A percentile compares a stretch with the other conserved stretches of the same genome.
These are phyloP conservation scores for Physocephala rufipes DNA, from an alignment of 2,888 invertebrate species.

Conservation along the genomic window DNA sequence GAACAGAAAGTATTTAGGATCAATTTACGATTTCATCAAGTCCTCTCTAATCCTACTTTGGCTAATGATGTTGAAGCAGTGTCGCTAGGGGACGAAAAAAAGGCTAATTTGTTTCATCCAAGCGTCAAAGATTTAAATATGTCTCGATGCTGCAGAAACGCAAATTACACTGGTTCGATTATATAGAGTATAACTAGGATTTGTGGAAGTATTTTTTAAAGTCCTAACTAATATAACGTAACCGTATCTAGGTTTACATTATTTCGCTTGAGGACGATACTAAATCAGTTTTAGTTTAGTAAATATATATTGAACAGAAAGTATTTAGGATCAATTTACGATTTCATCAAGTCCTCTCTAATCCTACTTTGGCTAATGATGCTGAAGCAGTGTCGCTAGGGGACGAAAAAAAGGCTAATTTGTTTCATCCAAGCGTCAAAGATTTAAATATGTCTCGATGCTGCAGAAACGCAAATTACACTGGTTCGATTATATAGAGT, in stretches of 20 bases:
- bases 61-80: background rate
- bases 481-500: background rate
- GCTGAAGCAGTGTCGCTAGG: background rate
- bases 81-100: background rate
- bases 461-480: constrained; percentile 62
- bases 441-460: constrained; percentile 45
- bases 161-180: background rate
- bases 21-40: too few species aligned
- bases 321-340: too few species aligned
- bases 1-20: too few species aligned
- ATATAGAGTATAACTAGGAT: background rate
- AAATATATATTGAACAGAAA: too few species aligned
- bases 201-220: constrained; percentile 3
- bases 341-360: too few species aligned
- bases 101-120: background rate
- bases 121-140: constrained; percentile 1
- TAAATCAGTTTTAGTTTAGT: too few species aligned
- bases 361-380: too few species aligned
- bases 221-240: background rate
- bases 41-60: too few species aligned
- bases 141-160: background rate
- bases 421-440: constrained; percentile 46
- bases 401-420: constrained; percentile 15
- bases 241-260: constrained; percentile 18
- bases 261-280: constrained; percentile 43